Evolutionary conservation across 2,113 vertebrate species (phyloP).

Genomic region (Gadus chalcogrammus): DNA sequence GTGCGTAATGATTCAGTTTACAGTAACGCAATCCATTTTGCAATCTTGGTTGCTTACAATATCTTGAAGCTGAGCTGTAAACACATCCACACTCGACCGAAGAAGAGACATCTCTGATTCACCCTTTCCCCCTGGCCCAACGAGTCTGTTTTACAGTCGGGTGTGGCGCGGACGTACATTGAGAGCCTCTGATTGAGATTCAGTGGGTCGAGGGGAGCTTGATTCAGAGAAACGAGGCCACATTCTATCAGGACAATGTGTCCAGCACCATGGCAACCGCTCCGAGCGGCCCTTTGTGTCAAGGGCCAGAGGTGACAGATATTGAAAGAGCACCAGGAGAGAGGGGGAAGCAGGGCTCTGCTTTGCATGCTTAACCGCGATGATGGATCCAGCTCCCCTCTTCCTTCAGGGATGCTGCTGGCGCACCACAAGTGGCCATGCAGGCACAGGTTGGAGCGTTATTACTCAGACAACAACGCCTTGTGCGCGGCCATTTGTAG

Average conservation of each 20-base stretch:
- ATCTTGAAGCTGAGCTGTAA: too few species aligned
- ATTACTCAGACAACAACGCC: conserved; percentile 15
- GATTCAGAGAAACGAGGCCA: conserved; percentile 42
- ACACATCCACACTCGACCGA: too few species aligned
- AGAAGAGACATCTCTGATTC: too few species aligned
- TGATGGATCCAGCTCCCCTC: conserved; percentile 35
- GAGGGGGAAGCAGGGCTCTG: conserved; percentile 40
- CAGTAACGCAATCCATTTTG: not conserved
- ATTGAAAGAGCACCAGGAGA: conserved; percentile 53
- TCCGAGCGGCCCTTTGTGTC: conserved; percentile 38
- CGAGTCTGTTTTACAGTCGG: not conserved
- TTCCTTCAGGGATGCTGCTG: conserved; percentile 16
- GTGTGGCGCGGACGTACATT: conserved; percentile 18
- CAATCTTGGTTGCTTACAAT: too few species aligned
- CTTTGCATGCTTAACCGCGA: conserved; percentile 57
- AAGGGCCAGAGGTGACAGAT: conserved; percentile 61
- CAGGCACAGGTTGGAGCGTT: conserved; percentile 18
- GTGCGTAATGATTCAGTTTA: conserved; percentile 5
- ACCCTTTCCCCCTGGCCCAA: too few species aligned
- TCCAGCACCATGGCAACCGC: conserved; percentile 62
- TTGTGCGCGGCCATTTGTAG: not conserved
- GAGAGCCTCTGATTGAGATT: conserved; percentile 40
- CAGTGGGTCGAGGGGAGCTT: conserved; percentile 28
- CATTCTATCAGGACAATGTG: conserved; percentile 57
- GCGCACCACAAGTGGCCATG: conserved; percentile 1